Evolutionary conservation across 92 coral and sea anemone species (phyloP), one percentile per base, ranked within the genome.

Genomic region (Diadumene lineata): DNA sequence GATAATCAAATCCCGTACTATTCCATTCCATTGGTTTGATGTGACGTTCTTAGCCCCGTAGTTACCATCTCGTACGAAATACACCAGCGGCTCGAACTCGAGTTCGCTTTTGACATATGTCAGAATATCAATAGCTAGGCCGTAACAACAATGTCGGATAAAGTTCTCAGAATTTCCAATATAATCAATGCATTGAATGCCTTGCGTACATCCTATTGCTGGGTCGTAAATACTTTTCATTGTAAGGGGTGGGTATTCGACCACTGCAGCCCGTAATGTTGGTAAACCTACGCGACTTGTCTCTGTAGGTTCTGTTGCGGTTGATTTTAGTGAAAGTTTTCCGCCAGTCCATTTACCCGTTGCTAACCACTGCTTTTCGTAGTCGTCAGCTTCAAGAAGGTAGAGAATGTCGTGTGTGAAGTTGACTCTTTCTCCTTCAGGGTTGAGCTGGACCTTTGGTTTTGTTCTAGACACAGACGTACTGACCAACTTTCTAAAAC

Each of bases 11-110:
- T 91, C 97, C 13, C 84, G 76, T 17, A 91, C 97, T 17, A 91
- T 30, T 15, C 97, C 97, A 38, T 91, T 91, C 97, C 97, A 91
- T 56, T 73, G 61, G 50, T 51, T 71, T 10, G 86, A 76, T 16
- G 93, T 74, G 78, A 82, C 34, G 60, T 88, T 91, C 65, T 84
- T 88, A 0, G 97, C 92, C 28, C 97, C 97, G 69, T 91, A 91
- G 51, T 91, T 91, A 1, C 97, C 97, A 34, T 91, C 97, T 43
- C 93, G 93, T 29, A 88, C 93, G 31, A 91, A 88, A 48, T 91
- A 91, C 56, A 91, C 83, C 32, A 81, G 65, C 13, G 97, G 97
- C 34, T 78, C 86, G 38, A 91, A 91, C 75, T 91, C 88, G 10
- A 91, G 88, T 63, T 91, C 86, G 17, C 68, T 46, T 62, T 81